These are phyloP conservation scores for Microctonus aethiopoides DNA, from an alignment of 2,888 invertebrate species.

Conservation along the genomic window DNA sequence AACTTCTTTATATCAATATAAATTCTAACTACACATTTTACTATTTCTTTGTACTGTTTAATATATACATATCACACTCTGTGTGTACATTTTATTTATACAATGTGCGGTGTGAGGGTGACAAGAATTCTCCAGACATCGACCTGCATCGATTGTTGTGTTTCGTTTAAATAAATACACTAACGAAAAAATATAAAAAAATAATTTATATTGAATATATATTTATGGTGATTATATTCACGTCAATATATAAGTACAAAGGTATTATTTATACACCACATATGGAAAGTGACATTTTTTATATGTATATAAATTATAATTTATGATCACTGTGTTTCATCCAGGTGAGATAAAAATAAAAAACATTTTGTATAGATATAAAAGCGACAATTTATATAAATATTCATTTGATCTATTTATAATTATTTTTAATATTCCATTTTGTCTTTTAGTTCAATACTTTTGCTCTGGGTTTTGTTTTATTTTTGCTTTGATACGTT, in stretches of 20 bases:
- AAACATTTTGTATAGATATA: too few species aligned
- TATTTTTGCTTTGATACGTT: too few species aligned
- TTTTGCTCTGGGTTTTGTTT: background rate
- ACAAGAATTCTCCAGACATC: conserved; percentile 13
- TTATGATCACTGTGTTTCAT: background rate
- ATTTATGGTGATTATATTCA: background rate
- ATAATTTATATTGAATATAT: background rate
- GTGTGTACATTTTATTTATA: conserved; percentile 12
- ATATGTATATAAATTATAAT: background rate
- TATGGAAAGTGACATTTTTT: background rate
- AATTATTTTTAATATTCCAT: background rate
- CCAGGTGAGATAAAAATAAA: background rate
- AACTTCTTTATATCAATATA: background rate
- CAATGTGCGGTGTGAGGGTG: background rate
- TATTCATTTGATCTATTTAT: background rate
- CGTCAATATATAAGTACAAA: background rate
- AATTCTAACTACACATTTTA: background rate
- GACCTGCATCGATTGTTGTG: conserved; percentile 20
- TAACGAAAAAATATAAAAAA: background rate
- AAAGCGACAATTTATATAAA: too few species aligned
- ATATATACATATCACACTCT: background rate
- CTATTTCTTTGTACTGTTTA: background rate
- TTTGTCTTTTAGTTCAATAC: background rate
- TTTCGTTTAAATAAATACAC: background rate
- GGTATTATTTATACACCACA: background rate